These are phyloP conservation scores for Gallinago solitaria DNA, from an alignment of 2,797 vertebrate genomes.

Conservation along the genomic window DNA sequence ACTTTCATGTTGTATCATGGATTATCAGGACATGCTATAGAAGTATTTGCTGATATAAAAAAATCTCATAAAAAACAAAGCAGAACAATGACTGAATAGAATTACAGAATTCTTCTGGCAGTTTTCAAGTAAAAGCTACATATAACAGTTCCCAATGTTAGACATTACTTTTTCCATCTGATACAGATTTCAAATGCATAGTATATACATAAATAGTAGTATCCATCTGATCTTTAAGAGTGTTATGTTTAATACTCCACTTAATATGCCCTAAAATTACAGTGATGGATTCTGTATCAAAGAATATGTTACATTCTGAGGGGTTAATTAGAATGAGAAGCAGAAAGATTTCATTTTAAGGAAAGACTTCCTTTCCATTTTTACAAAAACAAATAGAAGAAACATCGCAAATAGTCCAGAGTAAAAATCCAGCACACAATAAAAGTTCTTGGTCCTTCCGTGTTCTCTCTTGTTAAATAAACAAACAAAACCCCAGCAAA, in stretches of 20 bases:
- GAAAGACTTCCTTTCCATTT: background rate
- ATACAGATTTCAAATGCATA: constrained; percentile 54
- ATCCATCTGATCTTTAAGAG: background rate
- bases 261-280: background rate
- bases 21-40: background rate
- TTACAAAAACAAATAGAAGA: background rate
- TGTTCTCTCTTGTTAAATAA: background rate
- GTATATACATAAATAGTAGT: constrained; percentile 15
- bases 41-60: background rate
- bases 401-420: background rate
- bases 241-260: background rate
- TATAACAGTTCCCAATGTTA: constrained; percentile 33
- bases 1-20: background rate
- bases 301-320: background rate
- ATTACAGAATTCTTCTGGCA: background rate
- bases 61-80: background rate
- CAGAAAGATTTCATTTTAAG: background rate
- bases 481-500: background rate
- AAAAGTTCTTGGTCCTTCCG: background rate
- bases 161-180: constrained; percentile 64
- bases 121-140: constrained; percentile 2
- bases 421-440: background rate
- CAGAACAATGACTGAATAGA: background rate
- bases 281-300: background rate
- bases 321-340: background rate